Evolutionary conservation across 2,888 invertebrate genomes (phyloP), one percentile per base, ranked within the genome.

Genomic region (Auanema sp.): DNA sequence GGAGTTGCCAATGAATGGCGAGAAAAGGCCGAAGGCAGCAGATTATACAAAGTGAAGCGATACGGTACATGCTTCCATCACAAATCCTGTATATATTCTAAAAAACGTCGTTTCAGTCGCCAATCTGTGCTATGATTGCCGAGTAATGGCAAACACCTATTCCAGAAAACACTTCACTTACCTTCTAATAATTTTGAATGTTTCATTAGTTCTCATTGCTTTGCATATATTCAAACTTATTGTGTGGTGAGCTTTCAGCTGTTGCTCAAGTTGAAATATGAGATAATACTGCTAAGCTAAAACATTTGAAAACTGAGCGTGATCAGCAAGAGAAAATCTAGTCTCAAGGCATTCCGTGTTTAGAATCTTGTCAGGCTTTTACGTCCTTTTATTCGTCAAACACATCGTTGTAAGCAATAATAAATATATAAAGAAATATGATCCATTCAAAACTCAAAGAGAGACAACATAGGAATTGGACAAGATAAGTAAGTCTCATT

Each of bases 1-100:
- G 75, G 75, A 47, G 75, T 71, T 3, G 69, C 69, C 21, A 68
- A 72, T 55, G 72, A 72, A 42, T 72, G 69, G 69, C 54, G 66
- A 16, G 66, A 66, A 50, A 64, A 72, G 49, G 69, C 72, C 14
- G 68, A 66, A 44, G 69, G 69, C 10, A 64, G 65, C 44, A 62
- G 67, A 50, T 55, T 68, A 44, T 65, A 72, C 33, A 66, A 68
- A 41, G 63, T 68, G 0, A 68, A 64, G 23, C 60, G 66, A 72
- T 72, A 69, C 42, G 57, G 72, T 72, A 24, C 59, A 64, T 52
- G 40, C 47, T 5, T 5, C 21, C 4, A 18, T 47, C 47, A 5
- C 21, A 21, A 47, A 10, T 5, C 5, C 47, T 21, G 21, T 47
- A 33, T 5, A 33, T 33, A 8, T 33, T 21, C 25, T 33, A n/a